Percentiles rank a stretch among this genome's conserved stretches.
These are phyloP conservation scores for Cordilura impudica DNA, from an alignment of 2,888 invertebrate genomes.

Conservation along the genomic window DNA sequence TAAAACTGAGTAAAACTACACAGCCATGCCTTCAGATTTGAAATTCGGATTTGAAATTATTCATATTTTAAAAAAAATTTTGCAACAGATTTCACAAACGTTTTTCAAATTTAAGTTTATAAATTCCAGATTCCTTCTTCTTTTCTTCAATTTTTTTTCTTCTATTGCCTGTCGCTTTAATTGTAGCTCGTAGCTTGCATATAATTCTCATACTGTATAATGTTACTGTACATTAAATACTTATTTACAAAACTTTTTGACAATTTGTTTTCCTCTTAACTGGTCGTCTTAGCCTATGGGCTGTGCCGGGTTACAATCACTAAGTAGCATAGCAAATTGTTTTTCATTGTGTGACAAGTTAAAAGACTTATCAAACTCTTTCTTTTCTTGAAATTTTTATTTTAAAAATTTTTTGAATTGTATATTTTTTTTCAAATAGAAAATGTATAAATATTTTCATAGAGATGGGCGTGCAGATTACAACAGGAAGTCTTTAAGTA, in stretches of 20 bases:
- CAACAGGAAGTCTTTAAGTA: neutral
- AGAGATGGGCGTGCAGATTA: neutral
- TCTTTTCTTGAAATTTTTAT: neutral
- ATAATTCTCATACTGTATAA: too few relatives aligned
- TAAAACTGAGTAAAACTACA: too few relatives aligned
- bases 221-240: slow-evolving; percentile 9
- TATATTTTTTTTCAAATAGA: slow-evolving; percentile 11
- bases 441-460: neutral
- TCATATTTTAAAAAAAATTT: too few relatives aligned
- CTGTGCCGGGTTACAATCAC: slow-evolving; percentile 23
- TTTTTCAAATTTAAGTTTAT: too few relatives aligned
- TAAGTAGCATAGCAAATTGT: slow-evolving; percentile 50
- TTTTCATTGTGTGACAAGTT: slow-evolving; percentile 60
- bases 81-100: too few relatives aligned
- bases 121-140: too few relatives aligned
- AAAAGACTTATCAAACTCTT: slow-evolving; percentile 32
- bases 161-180: neutral
- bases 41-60: too few relatives aligned
- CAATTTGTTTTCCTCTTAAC: slow-evolving; percentile 33
- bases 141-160: too few relatives aligned
- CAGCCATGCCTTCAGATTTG: too few relatives aligned
- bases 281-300: slow-evolving; percentile 31
- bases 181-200: too few relatives aligned
- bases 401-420: slow-evolving; percentile 12
- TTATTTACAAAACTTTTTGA: slow-evolving; percentile 55